Evolutionary conservation across 2,113 vertebrate species (phyloP).

Genomic region (Calonectris borealis): DNA sequence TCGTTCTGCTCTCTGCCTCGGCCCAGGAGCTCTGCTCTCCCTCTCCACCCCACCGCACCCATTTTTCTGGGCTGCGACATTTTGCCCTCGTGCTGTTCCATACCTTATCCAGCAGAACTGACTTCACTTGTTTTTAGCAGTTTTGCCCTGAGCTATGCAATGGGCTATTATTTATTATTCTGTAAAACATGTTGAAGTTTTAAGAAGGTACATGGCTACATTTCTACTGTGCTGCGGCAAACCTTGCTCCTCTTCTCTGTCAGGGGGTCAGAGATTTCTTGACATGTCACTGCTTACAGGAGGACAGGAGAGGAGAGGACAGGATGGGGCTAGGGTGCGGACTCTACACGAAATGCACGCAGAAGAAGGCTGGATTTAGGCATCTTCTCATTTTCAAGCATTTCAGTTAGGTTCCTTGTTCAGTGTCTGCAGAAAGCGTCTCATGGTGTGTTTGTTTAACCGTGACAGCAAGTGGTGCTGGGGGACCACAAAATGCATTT

Average conservation of each 20-base stretch:
- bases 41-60: not conserved
- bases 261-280: not conserved
- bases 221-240: not conserved
- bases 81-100: not conserved
- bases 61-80: not conserved
- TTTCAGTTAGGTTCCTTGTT: not conserved
- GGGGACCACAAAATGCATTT: not conserved
- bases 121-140: not conserved
- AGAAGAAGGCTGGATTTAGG: not conserved
- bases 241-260: not conserved
- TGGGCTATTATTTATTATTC: not conserved
- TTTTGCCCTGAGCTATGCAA: not conserved
- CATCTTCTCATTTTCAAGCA: not conserved
- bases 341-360: not conserved
- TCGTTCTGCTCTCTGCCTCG: not conserved
- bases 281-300: accelerated
- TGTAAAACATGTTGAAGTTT: not conserved
- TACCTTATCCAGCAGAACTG: not conserved
- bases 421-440: not conserved
- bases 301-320: no score
- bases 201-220: not conserved
- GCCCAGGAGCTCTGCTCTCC: not conserved
- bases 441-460: not conserved
- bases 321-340: not conserved
- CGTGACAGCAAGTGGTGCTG: not conserved